Evolutionary conservation across 64 coral and sea anemone genomes (phyloP).

Genomic region (Catalaphyllia jardinei): DNA sequence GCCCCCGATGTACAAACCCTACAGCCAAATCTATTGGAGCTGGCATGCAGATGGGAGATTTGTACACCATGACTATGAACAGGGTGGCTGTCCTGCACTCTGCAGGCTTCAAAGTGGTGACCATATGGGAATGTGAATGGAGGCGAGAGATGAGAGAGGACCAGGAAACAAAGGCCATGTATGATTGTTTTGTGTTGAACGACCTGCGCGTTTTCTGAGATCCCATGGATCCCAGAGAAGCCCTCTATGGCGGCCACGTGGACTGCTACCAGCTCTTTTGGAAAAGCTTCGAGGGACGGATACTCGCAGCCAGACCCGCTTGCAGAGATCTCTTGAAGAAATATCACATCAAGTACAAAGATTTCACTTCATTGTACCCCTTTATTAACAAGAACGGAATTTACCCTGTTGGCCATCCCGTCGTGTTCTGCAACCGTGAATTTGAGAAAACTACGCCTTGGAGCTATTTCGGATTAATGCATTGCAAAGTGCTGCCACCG

Average conservation of each 20-base stretch:
- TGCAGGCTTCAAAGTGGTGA: not conserved
- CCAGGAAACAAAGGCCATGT: not conserved
- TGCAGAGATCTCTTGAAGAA: not conserved
- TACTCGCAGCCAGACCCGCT: too few relatives aligned
- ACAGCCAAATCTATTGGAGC: not conserved
- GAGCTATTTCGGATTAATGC: not conserved
- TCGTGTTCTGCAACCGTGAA: not conserved
- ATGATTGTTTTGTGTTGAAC: not conserved
- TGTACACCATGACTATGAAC: not conserved
- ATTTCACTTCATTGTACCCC: constrained; percentile 9
- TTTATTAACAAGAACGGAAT: not conserved
- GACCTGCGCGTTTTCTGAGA: not conserved
- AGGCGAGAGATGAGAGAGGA: not conserved
- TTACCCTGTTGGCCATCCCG: not conserved
- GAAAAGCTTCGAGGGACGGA: not conserved
- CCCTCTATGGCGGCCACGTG: constrained; percentile 37
- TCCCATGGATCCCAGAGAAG: constrained; percentile 38
- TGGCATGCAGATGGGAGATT: not conserved
- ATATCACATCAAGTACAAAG: not conserved
- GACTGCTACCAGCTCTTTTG: constrained; percentile 2
- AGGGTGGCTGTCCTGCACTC: not conserved
- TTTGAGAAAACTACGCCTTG: not conserved
- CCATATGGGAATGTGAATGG: constrained; percentile 42
- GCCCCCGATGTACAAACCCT: too few relatives aligned
- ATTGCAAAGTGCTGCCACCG: not conserved